A percentile compares a stretch with the other conserved stretches of the same genome.
Evolutionary conservation across 2,797 vertebrate species (phyloP).

Genomic region (Kryptolebias ocellatus): DNA sequence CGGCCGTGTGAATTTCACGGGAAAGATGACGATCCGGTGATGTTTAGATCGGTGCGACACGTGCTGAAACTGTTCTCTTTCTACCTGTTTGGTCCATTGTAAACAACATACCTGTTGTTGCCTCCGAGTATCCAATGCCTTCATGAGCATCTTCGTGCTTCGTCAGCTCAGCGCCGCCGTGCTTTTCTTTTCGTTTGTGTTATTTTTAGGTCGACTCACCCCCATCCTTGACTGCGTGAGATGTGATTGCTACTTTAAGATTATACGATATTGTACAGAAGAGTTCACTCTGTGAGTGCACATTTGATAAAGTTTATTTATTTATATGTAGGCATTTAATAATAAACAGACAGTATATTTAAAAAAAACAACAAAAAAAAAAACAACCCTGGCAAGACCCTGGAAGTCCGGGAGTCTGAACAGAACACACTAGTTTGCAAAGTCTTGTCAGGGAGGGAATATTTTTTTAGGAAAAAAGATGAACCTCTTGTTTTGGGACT

Average conservation of each 20-base stretch:
- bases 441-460: conserved; percentile 84
- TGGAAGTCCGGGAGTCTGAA: conserved; percentile 66
- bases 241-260: conserved; percentile 85
- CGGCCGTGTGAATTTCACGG: conserved; percentile 73
- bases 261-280: conserved; percentile 99
- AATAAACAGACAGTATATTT: conserved; percentile 90
- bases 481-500: conserved; percentile 81
- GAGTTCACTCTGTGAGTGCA: conserved; percentile 99
- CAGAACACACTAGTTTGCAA: conserved; percentile 63
- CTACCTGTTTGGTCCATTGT: conserved; percentile 50
- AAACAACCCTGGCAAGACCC: conserved; percentile 83
- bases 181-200: conserved; percentile 14
- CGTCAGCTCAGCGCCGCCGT: conserved; percentile 35
- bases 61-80: conserved; percentile 45
- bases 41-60: conserved; percentile 44
- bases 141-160: conserved; percentile 51
- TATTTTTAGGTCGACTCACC: conserved; percentile 48
- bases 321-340: conserved; percentile 97
- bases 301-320: conserved; percentile 99
- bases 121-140: conserved; percentile 60
- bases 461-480: conserved; percentile 86
- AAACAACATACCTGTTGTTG: conserved; percentile 55
- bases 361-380: conserved; percentile 56
- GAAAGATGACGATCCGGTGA: conserved; percentile 51
- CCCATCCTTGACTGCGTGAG: conserved; percentile 81